Evolutionary conservation across 1,140 invertebrate species (phyloP).

Genomic region (Amphibalanus amphitrite): DNA sequence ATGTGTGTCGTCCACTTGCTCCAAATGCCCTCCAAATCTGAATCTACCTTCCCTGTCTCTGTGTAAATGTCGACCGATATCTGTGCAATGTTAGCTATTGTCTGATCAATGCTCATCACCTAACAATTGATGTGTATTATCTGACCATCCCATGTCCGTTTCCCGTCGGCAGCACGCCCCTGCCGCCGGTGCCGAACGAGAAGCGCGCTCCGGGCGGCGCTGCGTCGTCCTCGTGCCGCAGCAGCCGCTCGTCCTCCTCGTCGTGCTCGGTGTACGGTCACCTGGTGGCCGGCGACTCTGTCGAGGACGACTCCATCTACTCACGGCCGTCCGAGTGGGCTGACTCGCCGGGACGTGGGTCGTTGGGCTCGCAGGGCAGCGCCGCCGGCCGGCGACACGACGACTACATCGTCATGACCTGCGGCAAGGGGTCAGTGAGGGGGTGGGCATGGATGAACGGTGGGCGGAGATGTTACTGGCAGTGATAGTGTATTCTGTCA

Average conservation of each 20-base stretch:
- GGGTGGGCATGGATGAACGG: too few relatives aligned
- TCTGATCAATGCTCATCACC: too few relatives aligned
- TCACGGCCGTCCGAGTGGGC: not conserved
- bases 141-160: too few relatives aligned
- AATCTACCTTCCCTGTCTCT: too few relatives aligned
- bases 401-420: not conserved
- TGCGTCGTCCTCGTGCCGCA: not conserved
- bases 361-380: not conserved
- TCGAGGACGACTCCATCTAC: not conserved
- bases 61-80: too few relatives aligned
- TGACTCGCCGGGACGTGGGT: not conserved
- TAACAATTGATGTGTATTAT: too few relatives aligned
- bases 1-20: too few relatives aligned
- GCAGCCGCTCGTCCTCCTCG: not conserved
- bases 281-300: not conserved
- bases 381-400: not conserved
- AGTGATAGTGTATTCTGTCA: too few relatives aligned
- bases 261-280: not conserved
- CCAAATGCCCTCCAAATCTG: too few relatives aligned
- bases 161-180: not conserved
- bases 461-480: too few relatives aligned
- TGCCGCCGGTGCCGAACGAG: not conserved
- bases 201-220: not conserved
- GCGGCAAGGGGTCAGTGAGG: not conserved
- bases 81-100: too few relatives aligned